Evolutionary conservation across 2,797 vertebrate genomes (phyloP).

Genomic region (Diplodus sargus): DNA sequence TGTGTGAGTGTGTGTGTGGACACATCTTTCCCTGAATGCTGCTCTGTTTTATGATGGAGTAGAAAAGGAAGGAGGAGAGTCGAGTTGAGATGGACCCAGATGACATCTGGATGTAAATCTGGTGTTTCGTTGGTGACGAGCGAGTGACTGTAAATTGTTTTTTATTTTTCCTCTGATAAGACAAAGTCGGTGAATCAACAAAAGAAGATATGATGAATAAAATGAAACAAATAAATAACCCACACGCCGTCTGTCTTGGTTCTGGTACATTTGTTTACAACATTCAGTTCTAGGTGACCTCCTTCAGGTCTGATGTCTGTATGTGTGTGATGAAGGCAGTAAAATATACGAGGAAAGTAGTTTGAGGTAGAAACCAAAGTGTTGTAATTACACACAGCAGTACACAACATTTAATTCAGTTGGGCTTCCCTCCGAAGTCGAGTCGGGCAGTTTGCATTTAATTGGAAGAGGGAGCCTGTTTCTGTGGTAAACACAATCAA

Average conservation of each 20-base stretch:
- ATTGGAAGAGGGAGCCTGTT: background rate
- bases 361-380: no score
- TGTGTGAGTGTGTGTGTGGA: background rate
- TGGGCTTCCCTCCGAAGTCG: no score
- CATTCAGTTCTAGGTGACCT: background rate
- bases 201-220: background rate
- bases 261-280: background rate
- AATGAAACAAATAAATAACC: background rate
- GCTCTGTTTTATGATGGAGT: slow-evolving; percentile 51
- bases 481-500: background rate
- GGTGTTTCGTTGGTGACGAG: background rate
- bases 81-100: background rate
- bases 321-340: background rate
- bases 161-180: background rate
- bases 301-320: background rate
- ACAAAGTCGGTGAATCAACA: background rate
- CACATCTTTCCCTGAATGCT: slow-evolving; percentile 34
- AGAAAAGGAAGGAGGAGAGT: slow-evolving; percentile 19
- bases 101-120: slow-evolving; percentile 20
- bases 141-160: fast-evolving
- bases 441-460: no score
- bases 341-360: no score
- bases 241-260: background rate
- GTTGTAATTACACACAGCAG: no score
- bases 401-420: no score